These are phyloP conservation scores for Cyphomyrus discorhynchus DNA, from an alignment of 2,113 vertebrate species.

Conservation along the genomic window DNA sequence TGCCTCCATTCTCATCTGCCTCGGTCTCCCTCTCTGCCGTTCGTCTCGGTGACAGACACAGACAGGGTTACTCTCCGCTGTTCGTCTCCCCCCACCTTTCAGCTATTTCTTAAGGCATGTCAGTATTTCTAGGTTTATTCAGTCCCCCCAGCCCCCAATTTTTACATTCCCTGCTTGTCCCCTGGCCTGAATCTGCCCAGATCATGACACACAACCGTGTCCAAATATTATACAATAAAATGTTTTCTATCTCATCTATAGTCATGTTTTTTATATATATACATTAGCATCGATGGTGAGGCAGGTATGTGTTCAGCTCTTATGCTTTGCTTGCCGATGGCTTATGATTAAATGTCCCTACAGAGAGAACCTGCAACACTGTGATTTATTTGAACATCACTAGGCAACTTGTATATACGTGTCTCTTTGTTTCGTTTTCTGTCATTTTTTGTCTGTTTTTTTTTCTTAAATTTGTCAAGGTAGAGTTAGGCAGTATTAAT, in stretches of 20 bases:
- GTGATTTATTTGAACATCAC: background rate
- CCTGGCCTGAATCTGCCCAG: too few relatives aligned
- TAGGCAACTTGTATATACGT: background rate
- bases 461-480: background rate
- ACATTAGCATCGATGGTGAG: background rate
- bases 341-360: background rate
- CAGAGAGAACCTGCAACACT: background rate
- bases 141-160: background rate
- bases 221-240: background rate
- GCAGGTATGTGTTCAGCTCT: background rate
- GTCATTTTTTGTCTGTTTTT: background rate
- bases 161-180: background rate
- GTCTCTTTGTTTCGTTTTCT: background rate
- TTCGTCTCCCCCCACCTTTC: background rate
- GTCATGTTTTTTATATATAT: background rate
- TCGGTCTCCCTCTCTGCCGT: background rate
- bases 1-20: background rate
- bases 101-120: constrained; percentile 5
- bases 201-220: background rate
- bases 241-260: background rate
- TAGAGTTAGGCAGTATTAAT: background rate
- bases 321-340: background rate
- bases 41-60: constrained; percentile 1
- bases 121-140: background rate
- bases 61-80: background rate